These are phyloP conservation scores for Thymelicus sylvestris DNA, from an alignment of 2,888 invertebrate genomes.

Conservation along the genomic window DNA sequence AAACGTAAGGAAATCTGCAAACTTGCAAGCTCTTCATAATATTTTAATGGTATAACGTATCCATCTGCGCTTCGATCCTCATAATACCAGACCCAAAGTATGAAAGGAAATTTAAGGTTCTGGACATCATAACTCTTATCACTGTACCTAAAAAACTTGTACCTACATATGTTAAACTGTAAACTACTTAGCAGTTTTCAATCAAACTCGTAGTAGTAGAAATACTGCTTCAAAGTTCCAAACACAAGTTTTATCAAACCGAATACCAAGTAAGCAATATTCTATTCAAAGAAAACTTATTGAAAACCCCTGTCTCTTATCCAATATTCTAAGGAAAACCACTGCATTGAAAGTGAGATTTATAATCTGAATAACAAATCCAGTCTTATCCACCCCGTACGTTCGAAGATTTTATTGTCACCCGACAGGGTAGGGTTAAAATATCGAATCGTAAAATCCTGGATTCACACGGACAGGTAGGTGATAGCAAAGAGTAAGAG, in stretches of 20 bases:
- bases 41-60: too few species aligned
- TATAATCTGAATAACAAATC: constrained; percentile 36
- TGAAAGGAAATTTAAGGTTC: too few species aligned
- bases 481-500: constrained; percentile 48
- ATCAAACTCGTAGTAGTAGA: neutral
- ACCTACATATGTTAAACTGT: too few species aligned
- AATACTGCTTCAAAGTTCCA: neutral
- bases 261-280: constrained; percentile 9
- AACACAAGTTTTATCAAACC: constrained; percentile 2
- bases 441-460: constrained; percentile 34
- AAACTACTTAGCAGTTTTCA: too few species aligned
- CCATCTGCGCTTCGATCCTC: too few species aligned
- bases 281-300: constrained; percentile 10
- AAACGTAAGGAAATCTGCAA: too few species aligned
- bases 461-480: constrained; percentile 34
- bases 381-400: constrained; percentile 9
- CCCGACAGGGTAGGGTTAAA: constrained; percentile 14
- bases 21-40: too few species aligned
- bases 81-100: too few species aligned
- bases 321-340: constrained; percentile 9
- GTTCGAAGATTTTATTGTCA: constrained; percentile 30
- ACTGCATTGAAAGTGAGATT: constrained; percentile 25
- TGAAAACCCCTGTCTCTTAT: constrained; percentile 7
- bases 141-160: too few species aligned
- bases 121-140: too few species aligned